Evolutionary conservation across 1,140 invertebrate genomes (phyloP), one percentile per base, ranked within the genome.

Genomic region (Coelopa frigida): DNA sequence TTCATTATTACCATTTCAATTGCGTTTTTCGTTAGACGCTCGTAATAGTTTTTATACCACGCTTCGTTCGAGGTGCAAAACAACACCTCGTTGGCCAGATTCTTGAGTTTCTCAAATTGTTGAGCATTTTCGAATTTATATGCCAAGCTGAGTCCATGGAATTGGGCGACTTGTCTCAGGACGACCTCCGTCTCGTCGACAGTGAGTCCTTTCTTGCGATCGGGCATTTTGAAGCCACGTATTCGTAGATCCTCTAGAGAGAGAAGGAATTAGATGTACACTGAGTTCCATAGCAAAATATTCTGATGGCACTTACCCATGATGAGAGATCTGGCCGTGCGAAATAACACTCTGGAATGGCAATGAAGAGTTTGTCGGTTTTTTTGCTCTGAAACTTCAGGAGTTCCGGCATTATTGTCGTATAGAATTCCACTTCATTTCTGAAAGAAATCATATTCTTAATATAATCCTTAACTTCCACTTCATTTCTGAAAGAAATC

Each of bases 351-450:
- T 79, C 80, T 0, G 81, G 80, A 23, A 84, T 78, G 0, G 78
- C 75, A 31, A 70, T 69, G 39, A 84, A 82, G 0, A 78, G 59
- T n/a, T 70, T 50, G 8, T 57, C 59, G 41, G 58, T 59, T 50
- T 62, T 70, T 44, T 64, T 65, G 6, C 61, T 55, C 58, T 83
- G 81, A 39, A 82, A 78, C 27, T 72, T 66, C 0, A 76, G 53
- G 3, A 85, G 50, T 3, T 76, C 73, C 18, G 82, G 81, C 74
- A 81, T 78, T 6, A 83, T 81, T 44, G 77, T 72, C 14, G 75
- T 83, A 52, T 85, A 84, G 56, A 85, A 84, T 3, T 77, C 77
- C 4, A 83, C 79, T 58, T 84, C 82, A 48, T 84, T 85, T 48
- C 77, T 77, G 40, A 2, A 45, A 29, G 23, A 15, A 36, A 43